Conservation (phyloP, 2,797 vertebrate species). For the Psittacula derbiana region DNA sequence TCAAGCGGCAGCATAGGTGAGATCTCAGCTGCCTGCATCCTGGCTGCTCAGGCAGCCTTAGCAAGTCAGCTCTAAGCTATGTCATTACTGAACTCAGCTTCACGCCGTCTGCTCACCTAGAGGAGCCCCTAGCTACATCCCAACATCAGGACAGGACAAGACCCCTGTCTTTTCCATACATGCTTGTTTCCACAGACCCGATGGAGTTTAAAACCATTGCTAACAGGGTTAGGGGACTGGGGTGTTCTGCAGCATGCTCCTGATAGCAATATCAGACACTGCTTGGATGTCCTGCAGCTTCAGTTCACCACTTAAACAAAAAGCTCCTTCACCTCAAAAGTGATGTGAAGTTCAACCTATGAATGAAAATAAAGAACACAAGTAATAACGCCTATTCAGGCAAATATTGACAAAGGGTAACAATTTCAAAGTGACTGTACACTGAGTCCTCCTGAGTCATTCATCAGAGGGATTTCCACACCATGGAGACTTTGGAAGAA, state of each 20-base stretch:
- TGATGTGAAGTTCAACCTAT: neutral
- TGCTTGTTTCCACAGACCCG: neutral
- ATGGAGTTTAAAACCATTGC: neutral
- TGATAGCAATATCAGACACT: neutral
- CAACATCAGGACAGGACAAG: neutral
- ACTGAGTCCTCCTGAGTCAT: neutral
- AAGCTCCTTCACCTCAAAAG: neutral
- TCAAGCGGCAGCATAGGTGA: neutral
- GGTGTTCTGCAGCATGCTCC: neutral
- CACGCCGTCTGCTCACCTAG: neutral
- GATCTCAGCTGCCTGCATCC: neutral
- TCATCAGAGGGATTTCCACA: neutral
- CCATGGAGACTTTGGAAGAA: neutral
- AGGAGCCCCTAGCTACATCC: neutral
- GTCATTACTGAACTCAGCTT: neutral
- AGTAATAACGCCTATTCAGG: neutral
- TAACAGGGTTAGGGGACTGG: no score
- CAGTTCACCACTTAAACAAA: neutral
- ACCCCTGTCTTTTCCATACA: neutral
- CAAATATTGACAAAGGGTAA: neutral
- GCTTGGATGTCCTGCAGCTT: neutral
- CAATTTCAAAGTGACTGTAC: neutral
- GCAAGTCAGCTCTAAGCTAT: neutral
- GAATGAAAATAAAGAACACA: neutral
- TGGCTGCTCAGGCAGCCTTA: neutral